Evolutionary conservation across 2,888 invertebrate genomes (phyloP).

Genomic region (Chrysopilus asiliformis): DNA sequence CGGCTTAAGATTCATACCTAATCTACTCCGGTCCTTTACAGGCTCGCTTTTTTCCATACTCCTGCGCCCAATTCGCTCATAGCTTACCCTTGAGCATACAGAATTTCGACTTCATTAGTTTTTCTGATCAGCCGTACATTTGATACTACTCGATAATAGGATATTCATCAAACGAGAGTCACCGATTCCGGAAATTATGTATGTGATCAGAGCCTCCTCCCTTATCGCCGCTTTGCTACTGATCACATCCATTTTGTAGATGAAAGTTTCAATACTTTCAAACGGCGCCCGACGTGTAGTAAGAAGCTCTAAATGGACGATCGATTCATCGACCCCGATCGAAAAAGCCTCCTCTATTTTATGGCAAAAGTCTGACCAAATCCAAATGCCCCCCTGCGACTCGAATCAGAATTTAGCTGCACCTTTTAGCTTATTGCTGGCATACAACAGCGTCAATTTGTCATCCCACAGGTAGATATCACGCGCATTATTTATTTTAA

Average conservation of each 20-base stretch:
- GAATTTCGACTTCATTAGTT: too few species aligned
- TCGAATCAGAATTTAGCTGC: neutral
- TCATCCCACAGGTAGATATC: too few species aligned
- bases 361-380: neutral
- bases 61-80: neutral
- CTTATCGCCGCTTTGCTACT: conserved; percentile 13
- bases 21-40: too few species aligned
- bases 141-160: too few species aligned
- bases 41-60: too few species aligned
- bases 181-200: conserved; percentile 11
- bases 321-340: neutral
- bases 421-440: neutral
- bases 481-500: too few species aligned
- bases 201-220: conserved; percentile 17
- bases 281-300: neutral
- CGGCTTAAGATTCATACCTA: too few species aligned
- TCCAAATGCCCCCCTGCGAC: neutral
- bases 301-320: neutral
- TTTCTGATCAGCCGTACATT: too few species aligned
- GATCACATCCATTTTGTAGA: conserved; percentile 5
- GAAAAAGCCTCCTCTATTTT: neutral
- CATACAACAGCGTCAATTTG: too few species aligned
- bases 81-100: neutral
- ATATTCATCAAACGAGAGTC: neutral
- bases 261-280: neutral